Evolutionary conservation across 2,113 vertebrate genomes (phyloP).

Genomic region (Chinchilla lanigera): DNA sequence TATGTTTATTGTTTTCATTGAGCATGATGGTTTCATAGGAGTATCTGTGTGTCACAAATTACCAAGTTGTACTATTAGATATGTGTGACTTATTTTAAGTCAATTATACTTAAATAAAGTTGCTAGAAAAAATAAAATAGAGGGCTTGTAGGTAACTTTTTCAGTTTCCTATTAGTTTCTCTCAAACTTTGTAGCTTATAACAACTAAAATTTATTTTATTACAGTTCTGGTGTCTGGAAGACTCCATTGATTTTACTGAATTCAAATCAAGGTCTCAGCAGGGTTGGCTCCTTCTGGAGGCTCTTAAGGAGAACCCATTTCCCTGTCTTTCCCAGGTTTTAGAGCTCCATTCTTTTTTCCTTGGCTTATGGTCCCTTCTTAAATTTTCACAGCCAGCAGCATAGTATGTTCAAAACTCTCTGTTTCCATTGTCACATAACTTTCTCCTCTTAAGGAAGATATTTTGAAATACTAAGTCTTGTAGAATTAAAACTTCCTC

Average conservation of each 20-base stretch:
- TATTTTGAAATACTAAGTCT: slow-evolving; percentile 15
- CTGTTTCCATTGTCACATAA: background rate
- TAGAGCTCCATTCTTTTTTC: background rate
- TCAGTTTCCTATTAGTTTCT: background rate
- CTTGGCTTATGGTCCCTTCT: background rate
- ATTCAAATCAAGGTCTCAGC: background rate
- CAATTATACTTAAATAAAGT: background rate
- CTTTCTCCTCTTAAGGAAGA: background rate
- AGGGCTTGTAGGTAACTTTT: background rate
- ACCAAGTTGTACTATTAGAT: background rate
- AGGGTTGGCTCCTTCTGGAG: background rate
- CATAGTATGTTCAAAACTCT: background rate
- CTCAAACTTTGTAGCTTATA: background rate
- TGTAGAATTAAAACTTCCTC: background rate
- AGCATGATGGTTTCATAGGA: background rate
- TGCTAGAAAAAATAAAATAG: background rate
- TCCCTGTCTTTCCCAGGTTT: background rate
- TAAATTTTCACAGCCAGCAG: background rate
- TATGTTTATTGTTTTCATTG: background rate
- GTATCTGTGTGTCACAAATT: background rate
- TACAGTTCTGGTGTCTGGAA: background rate
- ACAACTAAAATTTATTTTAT: background rate
- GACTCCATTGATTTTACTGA: background rate
- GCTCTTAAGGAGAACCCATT: background rate
- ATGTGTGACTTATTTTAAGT: background rate